Evolutionary conservation across 2,113 vertebrate species (phyloP).

Genomic region (Xiphophorus maculatus): DNA sequence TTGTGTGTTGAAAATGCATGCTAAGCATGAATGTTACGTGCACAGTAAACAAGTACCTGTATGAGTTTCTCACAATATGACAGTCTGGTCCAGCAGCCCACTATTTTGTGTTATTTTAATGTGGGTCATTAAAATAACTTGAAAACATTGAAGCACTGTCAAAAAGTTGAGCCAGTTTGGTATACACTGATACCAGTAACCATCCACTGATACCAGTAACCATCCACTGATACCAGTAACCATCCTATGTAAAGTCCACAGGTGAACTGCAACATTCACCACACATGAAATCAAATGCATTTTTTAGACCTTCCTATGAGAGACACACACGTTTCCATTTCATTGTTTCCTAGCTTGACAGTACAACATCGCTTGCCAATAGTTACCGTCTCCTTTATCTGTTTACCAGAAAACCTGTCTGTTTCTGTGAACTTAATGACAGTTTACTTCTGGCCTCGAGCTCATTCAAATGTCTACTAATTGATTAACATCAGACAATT

Average conservation of each 20-base stretch:
- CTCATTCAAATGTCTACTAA: slow-evolving; percentile 62
- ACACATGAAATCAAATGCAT: neutral
- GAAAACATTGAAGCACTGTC: no score
- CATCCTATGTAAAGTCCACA: neutral
- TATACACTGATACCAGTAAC: neutral
- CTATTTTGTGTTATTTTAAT: neutral
- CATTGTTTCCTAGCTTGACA: neutral
- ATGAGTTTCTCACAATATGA: neutral
- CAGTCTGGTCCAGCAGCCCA: neutral
- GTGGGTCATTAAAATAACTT: no score
- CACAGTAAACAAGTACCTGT: neutral
- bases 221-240: neutral
- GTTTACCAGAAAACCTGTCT: slow-evolving; percentile 41
- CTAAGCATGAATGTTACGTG: slow-evolving; percentile 13
- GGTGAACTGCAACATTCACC: no score
- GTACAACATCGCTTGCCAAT: slow-evolving; percentile 25
- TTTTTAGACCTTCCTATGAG: neutral
- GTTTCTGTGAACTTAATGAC: slow-evolving; percentile 38
- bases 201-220: no score
- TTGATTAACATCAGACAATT: slow-evolving; percentile 68
- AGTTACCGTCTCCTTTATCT: slow-evolving; percentile 12
- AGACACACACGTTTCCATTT: neutral
- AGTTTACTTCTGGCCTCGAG: slow-evolving; percentile 42
- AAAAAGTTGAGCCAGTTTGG: neutral
- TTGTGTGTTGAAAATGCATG: slow-evolving; percentile 47